A percentile compares a stretch with the other conserved stretches of the same genome.
phyloP scores from a whole-genome alignment of 2,888 invertebrate species.

The Rhaphigaster nebulosa region DNA sequence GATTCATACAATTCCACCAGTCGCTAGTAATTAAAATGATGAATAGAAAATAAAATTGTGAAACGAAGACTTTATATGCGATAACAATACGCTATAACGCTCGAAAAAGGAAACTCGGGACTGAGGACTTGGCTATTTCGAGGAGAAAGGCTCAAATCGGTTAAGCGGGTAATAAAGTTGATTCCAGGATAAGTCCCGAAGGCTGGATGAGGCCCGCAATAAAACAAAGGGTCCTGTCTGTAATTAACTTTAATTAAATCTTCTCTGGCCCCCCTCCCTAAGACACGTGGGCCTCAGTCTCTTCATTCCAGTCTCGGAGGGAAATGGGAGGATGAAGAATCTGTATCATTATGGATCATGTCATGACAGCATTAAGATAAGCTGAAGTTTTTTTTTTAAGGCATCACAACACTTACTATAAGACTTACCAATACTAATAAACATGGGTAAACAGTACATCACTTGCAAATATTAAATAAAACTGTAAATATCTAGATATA shows the following conservation, averaged over 20 bases:
- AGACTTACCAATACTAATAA: too few relatives aligned
- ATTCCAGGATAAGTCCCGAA: conserved; percentile 12
- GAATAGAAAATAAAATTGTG: background rate
- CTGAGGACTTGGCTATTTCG: background rate
- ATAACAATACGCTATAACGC: background rate
- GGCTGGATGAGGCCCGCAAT: conserved; percentile 1
- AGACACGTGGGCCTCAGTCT: background rate
- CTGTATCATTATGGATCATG: background rate
- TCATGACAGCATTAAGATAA: background rate
- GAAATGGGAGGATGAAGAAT: background rate
- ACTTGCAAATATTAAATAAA: too few relatives aligned
- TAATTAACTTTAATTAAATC: conserved; percentile 49
- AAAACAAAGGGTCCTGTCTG: conserved; percentile 22
- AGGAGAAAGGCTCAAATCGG: background rate
- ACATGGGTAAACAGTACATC: too few relatives aligned
- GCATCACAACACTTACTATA: too few relatives aligned
- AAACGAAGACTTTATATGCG: background rate
- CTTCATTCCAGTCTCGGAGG: background rate
- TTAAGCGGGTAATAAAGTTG: conserved; percentile 28
- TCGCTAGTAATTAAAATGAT: background rate
- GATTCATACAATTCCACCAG: background rate
- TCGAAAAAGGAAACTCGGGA: background rate
- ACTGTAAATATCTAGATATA: too few relatives aligned
- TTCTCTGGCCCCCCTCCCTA: background rate
- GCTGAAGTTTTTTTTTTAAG: too few relatives aligned